Evolutionary conservation across 2,113 vertebrate species (phyloP), one percentile per base, ranked within the genome.

Genomic region (Taurulus bubalis): DNA sequence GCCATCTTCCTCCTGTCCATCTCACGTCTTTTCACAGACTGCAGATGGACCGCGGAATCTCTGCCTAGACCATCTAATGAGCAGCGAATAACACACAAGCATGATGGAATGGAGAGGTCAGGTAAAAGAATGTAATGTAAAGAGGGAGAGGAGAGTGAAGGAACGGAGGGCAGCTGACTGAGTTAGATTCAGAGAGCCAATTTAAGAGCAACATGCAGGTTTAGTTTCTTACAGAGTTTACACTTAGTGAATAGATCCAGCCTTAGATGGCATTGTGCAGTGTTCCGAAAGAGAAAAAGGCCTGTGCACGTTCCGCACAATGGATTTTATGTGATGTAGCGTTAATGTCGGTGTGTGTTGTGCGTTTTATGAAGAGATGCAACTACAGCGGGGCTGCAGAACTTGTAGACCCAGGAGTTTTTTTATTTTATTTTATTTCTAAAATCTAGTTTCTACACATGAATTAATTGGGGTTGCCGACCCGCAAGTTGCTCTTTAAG

Each of bases 1-100:
- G 28, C 28, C 11, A 1, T 63, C 55, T 28, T 62, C 63, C 55
- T 76, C 65, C 53, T 56, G 53, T 69, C 58, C 42, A 34, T 71
- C 30, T 47, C 45, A 10, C 24, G 26, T 56, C 59, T 65, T 71
- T 78, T 34, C 24, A 15, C 71, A 66, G 26, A 34, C n/a, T 32
- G 26, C 22, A 28, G 26, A 79, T 40, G 30, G 45, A 63, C 56
- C 6, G 14, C n/a, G 38, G 59, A 64, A 51, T 66, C 59, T 20
- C 28, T 36, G 26, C 16, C 45, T 28, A 15, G 40, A 10, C 36
- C 26, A n/a, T 80, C 34, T 77, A 76, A 89, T 80, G 75, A 80
- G 72, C 1, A 0, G 72, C 1, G 0, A 22, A 71, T 16, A 30
- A 49, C 40, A 71, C 69, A 73, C 22, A 47, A 8, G 64, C 24